Base-by-base conservation (phyloP, 2,113 vertebrate species). In the Rynchops niger region DNA sequence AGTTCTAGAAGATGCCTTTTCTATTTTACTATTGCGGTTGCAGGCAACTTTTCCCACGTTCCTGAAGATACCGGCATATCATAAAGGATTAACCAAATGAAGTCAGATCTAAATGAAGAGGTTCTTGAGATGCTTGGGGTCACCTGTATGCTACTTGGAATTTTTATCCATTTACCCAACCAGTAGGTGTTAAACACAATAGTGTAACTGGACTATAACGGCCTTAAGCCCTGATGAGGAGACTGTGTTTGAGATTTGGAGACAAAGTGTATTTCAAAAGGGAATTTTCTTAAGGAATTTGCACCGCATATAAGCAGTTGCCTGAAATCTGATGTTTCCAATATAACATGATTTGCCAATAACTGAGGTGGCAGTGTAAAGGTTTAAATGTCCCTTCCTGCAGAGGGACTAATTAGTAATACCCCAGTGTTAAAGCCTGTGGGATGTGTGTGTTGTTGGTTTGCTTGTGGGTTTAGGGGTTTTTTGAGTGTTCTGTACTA, bases 381-480 rank as follows among this genome's bases (percentile, higher is more conserved):
- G 20, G 27, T 49, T 88, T 79, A 45, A 45, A 23, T 18, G 79
- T 82, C 58, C 34, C 26, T 86, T 69, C 27, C 43, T 90, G 14
- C 6, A 50, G n/a, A 93, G 36, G 38, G 45, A 23, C 63, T 85
- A 43, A 66, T 66, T 74, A 91, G 20, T 47, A 12, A 80, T 38
- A 55, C 27, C 17, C 29, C 32, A 13, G 0, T 88, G 62, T 78
- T 61, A 84, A 40, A 85, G 38, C 22, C 32, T 55, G 6, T 45
- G 40, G 21, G 23, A 2, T 17, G 20, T 21, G 26, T 29, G 23
- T 45, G 12, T 7, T 72, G 12, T 43, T 89, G 53, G 29, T 72
- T 76, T 67, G 43, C 8, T 0, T 66, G 36, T 36, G 19, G 27
- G 19, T 52, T 78, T 58, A 80, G n/a, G 14, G 18, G 0, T 0